Conservation (phyloP, 2,797 vertebrate species). For the Sebastes itinus region DNA sequence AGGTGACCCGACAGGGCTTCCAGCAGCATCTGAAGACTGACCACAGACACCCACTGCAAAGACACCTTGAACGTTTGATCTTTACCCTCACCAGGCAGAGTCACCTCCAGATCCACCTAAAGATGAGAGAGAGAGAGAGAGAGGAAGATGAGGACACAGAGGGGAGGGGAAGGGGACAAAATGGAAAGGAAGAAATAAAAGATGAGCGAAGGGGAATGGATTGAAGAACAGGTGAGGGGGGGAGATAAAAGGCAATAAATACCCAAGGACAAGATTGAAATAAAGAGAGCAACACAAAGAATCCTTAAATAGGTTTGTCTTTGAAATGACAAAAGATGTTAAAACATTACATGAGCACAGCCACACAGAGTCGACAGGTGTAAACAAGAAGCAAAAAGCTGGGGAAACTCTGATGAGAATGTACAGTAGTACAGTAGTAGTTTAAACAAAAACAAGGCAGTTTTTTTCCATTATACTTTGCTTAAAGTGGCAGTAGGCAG, state of each 20-base stretch:
- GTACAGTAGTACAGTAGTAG: background rate
- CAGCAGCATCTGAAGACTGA: conserved; percentile 96
- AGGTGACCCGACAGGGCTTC: conserved; percentile 96
- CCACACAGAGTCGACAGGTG: background rate
- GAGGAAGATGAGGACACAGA: background rate
- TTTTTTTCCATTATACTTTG: background rate
- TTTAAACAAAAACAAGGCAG: background rate
- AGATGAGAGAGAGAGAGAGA: background rate
- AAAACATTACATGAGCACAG: background rate
- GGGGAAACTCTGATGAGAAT: too few relatives aligned
- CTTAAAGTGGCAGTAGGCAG: too few relatives aligned
- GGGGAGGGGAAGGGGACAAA: background rate
- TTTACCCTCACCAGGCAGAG: conserved; percentile 96
- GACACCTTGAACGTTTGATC: conserved; percentile 99
- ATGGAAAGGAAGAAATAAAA: background rate
- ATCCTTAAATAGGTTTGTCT: background rate
- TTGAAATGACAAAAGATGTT: background rate
- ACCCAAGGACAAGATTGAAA: background rate
- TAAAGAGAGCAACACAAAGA: background rate
- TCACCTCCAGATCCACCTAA: conserved; percentile 99
- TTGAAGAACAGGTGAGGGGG: background rate
- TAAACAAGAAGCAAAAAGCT: background rate
- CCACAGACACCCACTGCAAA: conserved; percentile 98
- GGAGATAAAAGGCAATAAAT: background rate
- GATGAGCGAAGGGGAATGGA: background rate